phyloP scores from a whole-genome alignment of 2,797 vertebrate genomes.

The Alexandromys oeconomus region DNA sequence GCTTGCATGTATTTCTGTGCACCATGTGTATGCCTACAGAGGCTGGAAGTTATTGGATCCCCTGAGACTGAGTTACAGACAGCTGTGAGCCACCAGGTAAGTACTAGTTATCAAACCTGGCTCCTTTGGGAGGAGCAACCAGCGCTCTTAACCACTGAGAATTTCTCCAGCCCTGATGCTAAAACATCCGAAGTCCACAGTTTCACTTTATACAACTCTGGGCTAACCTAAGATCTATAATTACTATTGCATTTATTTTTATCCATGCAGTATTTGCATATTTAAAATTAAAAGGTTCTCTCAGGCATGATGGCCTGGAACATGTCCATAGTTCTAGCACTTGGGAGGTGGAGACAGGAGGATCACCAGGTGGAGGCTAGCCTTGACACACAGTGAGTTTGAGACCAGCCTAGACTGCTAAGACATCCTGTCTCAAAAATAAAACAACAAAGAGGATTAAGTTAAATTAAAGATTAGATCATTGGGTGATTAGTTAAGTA shows the following conservation, averaged over 20 bases:
- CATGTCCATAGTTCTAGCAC: neutral
- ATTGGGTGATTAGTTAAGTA: neutral
- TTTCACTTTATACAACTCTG: conserved; percentile 6
- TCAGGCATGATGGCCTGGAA: neutral
- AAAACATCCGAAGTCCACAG: neutral
- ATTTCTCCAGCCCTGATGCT: neutral
- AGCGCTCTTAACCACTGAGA: neutral
- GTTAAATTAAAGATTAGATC: neutral
- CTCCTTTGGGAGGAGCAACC: neutral
- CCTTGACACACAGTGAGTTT: neutral
- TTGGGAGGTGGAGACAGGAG: neutral
- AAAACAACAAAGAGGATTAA: neutral
- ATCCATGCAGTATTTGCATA: neutral
- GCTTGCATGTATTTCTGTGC: neutral
- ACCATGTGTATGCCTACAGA: neutral
- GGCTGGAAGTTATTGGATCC: too few relatives aligned
- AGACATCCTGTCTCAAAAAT: neutral
- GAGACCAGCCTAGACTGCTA: neutral
- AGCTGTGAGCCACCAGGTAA: neutral
- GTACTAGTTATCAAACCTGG: neutral
- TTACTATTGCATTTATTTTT: conserved; percentile 21
- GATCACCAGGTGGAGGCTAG: neutral
- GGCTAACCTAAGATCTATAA: neutral
- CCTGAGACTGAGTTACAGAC: too few relatives aligned
- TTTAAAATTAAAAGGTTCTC: conserved; percentile 7